These are phyloP conservation scores for Harpegnathos saltator DNA, from an alignment of 1,140 invertebrate genomes.

Conservation along the genomic window DNA sequence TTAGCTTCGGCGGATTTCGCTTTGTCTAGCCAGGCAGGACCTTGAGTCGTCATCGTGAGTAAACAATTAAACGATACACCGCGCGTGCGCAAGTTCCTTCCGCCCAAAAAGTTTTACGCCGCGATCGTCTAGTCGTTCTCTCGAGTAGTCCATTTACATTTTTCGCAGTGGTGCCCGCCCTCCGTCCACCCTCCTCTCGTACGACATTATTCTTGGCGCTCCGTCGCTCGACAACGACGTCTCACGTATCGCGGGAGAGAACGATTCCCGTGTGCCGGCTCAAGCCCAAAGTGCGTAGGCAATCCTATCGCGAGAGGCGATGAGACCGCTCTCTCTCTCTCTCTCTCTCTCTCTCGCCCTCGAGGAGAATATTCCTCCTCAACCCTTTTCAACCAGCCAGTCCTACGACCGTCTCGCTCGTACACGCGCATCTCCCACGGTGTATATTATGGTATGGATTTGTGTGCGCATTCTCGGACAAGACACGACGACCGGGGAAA, in stretches of 20 bases:
- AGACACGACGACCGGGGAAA: conserved; percentile 9
- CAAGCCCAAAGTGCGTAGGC: conserved; percentile 21
- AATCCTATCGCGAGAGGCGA: conserved; percentile 36
- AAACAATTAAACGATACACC: too few species aligned
- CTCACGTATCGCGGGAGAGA: neutral
- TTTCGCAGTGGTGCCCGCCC: neutral
- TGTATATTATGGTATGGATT: neutral
- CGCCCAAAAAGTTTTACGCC: too few species aligned
- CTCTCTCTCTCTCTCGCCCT: too few species aligned
- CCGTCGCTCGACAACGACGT: neutral
- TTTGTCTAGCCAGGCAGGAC: too few species aligned
- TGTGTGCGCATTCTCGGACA: conserved; percentile 12
- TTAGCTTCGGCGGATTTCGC: too few species aligned
- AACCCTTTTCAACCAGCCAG: conserved; percentile 18
- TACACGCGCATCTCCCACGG: neutral
- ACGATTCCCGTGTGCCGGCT: conserved; percentile 15
- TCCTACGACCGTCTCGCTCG: neutral
- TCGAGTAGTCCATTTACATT: conserved; percentile 2
- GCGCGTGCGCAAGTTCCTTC: too few species aligned
- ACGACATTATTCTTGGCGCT: conserved; percentile 22
- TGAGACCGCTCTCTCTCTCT: conserved; percentile 3
- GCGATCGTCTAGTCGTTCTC: too few species aligned
- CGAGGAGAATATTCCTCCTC: conserved; percentile 52
- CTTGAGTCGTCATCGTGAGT: too few species aligned
- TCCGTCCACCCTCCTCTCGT: neutral